A percentile compares a stretch with the other conserved stretches of the same genome.
phyloP scores from a whole-genome alignment of 2,888 invertebrate species.

The Caenorhabditis becei region DNA sequence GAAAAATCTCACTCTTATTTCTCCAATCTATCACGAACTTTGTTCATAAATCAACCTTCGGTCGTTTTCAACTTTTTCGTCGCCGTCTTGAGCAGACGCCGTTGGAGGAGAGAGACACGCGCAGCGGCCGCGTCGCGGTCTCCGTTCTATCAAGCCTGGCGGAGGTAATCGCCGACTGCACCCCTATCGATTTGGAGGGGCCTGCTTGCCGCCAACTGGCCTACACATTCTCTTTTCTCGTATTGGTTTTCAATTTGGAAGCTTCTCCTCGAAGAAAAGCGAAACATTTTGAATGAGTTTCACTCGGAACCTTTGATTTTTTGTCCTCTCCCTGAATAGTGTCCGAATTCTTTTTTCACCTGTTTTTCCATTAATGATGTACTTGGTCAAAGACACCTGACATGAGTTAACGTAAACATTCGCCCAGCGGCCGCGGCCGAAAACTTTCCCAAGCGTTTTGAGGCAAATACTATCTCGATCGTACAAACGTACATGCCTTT shows the following conservation, averaged over 20 bases:
- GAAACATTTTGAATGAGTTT: no score
- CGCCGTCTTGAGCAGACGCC: neutral
- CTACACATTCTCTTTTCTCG: neutral
- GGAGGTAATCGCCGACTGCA: conserved; percentile 1
- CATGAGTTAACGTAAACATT: neutral
- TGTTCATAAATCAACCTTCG: neutral
- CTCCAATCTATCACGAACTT: neutral
- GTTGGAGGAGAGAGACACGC: neutral
- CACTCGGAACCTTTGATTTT: no score
- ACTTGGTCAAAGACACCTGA: neutral
- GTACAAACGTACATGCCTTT: no score
- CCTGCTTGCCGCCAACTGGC: neutral
- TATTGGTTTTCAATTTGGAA: neutral
- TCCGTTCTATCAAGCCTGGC: neutral
- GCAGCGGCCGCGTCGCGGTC: conserved; percentile 45
- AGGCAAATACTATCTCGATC: no score
- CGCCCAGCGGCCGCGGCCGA: conserved; percentile 9
- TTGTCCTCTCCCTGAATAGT: no score
- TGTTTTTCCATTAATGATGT: neutral
- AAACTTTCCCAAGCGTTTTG: neutral
- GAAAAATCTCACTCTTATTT: neutral
- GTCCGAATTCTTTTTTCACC: neutral
- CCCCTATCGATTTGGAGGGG: neutral
- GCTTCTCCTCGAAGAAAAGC: no score
- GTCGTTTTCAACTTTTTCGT: neutral